Conservation (phyloP, 2,797 vertebrate species). For the Etheostoma perlongum region DNA sequence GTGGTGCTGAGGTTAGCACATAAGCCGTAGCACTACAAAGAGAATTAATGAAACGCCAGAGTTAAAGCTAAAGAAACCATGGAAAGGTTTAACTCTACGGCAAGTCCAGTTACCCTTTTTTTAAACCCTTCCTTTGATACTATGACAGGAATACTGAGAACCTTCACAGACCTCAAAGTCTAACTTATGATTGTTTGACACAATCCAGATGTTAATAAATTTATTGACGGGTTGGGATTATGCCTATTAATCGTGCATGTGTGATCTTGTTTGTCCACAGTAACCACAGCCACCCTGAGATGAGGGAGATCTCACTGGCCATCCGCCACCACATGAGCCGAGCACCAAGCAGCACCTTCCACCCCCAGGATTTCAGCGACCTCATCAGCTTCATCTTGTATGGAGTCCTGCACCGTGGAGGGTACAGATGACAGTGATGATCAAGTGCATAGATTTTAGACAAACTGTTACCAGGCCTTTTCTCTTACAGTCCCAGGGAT, state of each 20-base stretch:
- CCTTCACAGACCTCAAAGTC: too few relatives aligned
- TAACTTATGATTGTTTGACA: too few relatives aligned
- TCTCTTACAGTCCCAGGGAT: neutral
- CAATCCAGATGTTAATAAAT: neutral
- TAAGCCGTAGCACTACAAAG: too few relatives aligned
- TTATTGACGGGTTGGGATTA: neutral
- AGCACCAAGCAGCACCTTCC: slow-evolving; percentile 95
- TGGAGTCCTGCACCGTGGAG: slow-evolving; percentile 93
- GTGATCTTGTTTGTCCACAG: slow-evolving; percentile 74
- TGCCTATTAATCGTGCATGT: neutral
- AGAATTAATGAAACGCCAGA: too few relatives aligned
- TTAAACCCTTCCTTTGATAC: too few relatives aligned
- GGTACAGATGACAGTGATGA: slow-evolving; percentile 81
- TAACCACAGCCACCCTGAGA: slow-evolving; percentile 92
- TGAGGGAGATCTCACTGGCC: slow-evolving; percentile 94
- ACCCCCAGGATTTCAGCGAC: slow-evolving; percentile 99
- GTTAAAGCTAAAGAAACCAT: too few relatives aligned
- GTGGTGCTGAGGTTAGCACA: too few relatives aligned
- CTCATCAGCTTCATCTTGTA: slow-evolving; percentile 98
- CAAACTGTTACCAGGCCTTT: neutral
- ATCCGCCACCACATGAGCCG: slow-evolving; percentile 95
- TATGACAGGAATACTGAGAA: too few relatives aligned
- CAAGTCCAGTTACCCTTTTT: too few relatives aligned
- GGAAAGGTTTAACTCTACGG: too few relatives aligned
- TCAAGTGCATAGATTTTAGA: neutral